Evolutionary conservation across 2,888 invertebrate species (phyloP), one percentile per base, ranked within the genome.

Genomic region (Pecten maximus): DNA sequence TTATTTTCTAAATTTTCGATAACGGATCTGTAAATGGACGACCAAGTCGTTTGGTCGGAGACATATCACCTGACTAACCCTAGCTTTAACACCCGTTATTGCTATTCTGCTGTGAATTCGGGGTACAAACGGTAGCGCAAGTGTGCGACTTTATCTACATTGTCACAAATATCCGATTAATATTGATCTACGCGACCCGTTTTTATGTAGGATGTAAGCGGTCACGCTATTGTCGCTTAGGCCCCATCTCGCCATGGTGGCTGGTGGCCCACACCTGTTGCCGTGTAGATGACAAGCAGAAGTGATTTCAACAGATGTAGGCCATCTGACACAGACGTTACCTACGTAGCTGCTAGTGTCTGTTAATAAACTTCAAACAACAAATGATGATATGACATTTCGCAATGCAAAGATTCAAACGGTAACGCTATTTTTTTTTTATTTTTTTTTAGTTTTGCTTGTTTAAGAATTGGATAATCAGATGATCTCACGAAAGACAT

Each of bases 181-280:
- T 74, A 74, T 74, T 74, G 74, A 74, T 74, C 74, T 74, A 74
- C 74, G 74, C 74, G 35, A 35, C 74, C 16, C 28, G 74, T 74
- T 74, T 54, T 74, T 74, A 74, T 74, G 28, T 35, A 74, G 74
- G 28, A 74, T 74, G 28, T 2, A 74, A 74, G 74, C 74, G 74
- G 74, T 74, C 74, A 74, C 35, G 74, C 74, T 35, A 74, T 74
- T 74, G 74, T 74, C 74, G 35, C 35, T 74, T 74, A 74, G 35
- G 35, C 35, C 10, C 74, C 28, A n/a, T n/a, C 74, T 74, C 74
- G 74, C 74, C 74, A 15, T 23, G 74, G 28, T 74, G 28, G 74
- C 35, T 74, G 74, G 35, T 74, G 74, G 74, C 74, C 74, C 74
- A 74, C 74, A 74, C 74, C 74, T 74, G 74, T 74, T 74, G 74